These are phyloP conservation scores for Craterocephalus amniculus DNA, from an alignment of 2,797 vertebrate species.

Conservation along the genomic window DNA sequence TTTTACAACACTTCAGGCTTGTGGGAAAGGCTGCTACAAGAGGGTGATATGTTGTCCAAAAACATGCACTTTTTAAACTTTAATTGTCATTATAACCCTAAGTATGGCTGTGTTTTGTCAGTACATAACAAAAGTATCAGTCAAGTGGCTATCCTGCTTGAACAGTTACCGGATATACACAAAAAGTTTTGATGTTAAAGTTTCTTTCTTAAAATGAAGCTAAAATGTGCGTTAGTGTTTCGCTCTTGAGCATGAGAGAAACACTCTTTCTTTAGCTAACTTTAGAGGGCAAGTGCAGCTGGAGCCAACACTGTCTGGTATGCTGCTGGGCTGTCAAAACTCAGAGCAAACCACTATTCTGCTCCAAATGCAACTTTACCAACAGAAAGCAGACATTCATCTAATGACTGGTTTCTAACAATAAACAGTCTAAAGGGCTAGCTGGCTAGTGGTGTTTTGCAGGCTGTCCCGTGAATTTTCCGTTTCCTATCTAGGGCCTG, in stretches of 20 bases:
- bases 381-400: neutral
- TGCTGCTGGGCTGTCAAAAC: slow-evolving; percentile 53
- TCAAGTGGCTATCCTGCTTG: too few species aligned
- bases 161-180: neutral
- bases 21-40: neutral
- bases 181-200: neutral
- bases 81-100: neutral
- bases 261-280: slow-evolving; percentile 59
- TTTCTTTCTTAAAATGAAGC: neutral
- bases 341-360: neutral
- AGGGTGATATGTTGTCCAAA: neutral
- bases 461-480: slow-evolving; percentile 48
- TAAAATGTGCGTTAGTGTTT: neutral
- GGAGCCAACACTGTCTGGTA: neutral
- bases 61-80: neutral
- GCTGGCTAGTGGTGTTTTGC: neutral
- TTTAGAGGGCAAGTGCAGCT: slow-evolving; percentile 5
- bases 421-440: neutral
- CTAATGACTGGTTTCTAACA: too few species aligned
- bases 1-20: neutral
- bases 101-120: neutral
- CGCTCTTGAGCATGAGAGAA: neutral
- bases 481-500: slow-evolving; percentile 18
- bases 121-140: neutral
- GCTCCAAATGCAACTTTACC: neutral